phyloP scores from a whole-genome alignment of 2,113 vertebrate genomes.

The Epinephelus lanceolatus region DNA sequence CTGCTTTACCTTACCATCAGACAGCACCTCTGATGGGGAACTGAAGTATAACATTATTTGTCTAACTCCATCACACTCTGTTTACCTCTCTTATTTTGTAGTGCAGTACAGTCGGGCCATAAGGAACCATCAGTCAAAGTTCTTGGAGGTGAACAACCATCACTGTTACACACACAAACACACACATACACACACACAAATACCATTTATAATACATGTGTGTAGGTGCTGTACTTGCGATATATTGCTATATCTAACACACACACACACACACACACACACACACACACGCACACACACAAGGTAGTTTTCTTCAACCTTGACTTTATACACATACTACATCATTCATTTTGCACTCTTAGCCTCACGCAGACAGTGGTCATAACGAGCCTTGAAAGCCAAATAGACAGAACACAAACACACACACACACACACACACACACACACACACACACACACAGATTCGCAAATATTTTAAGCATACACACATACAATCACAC shows the following conservation, averaged over 20 bases:
- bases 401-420: not conserved
- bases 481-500: not conserved
- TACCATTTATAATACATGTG: conserved; percentile 18
- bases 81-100: conserved; percentile 10
- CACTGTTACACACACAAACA: conserved; percentile 12
- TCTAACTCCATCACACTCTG: not conserved
- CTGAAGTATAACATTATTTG: not conserved
- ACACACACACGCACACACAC: too few relatives aligned
- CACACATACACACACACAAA: conserved; percentile 8
- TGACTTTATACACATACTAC: conserved; percentile 26
- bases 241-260: conserved; percentile 78
- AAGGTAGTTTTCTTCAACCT: conserved; percentile 38
- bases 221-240: conserved; percentile 48
- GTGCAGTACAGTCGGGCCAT: conserved; percentile 8
- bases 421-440: not conserved
- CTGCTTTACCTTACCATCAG: too few relatives aligned
- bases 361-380: conserved; percentile 28
- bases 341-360: conserved; percentile 41
- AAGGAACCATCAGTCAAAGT: conserved; percentile 63
- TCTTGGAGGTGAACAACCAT: conserved; percentile 51
- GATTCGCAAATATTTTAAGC: not conserved
- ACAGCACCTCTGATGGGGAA: too few relatives aligned
- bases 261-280: conserved; percentile 8
- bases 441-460: not conserved
- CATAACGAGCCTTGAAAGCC: conserved; percentile 28